Base-by-base conservation (phyloP, 2,888 invertebrate species). In the Limnephilus marmoratus region DNA sequence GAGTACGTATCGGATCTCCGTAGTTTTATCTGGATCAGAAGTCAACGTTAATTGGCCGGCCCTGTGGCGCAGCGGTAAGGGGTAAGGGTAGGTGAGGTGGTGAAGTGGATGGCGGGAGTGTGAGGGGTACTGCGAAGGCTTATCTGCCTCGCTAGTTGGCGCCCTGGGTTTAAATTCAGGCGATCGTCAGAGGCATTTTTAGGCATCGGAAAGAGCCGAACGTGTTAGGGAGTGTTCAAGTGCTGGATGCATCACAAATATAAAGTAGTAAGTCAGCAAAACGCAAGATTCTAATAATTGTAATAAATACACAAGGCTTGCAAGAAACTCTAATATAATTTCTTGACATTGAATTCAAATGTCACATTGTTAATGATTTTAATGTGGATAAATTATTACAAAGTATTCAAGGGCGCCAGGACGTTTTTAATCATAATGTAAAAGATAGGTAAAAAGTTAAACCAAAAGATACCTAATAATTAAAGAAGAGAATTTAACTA, bases 111-210 rank as follows among this genome's bases (percentile, higher is more conserved):
- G 68, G 68, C 7, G 68, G 24, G 68, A 24, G 24, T 24, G 68
- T 24, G 68, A 68, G 7, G 37, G 18, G 53, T 53, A 18, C 53
- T 18, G 53, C 53, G 18, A 15, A 18, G 53, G 68, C 68, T 68
- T 68, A 68, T 68, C 68, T 68, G 68, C 68, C 68, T 68, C 68
- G 68, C 68, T 68, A 68, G 68, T 68, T 68, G 68, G 68, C 68
- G 53, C 53, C 53, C 53, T 24, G 68, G n/a, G 68, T 68, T 68
- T n/a, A 68, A 68, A 68, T n/a, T 68, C 68, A 68, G 68, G 68
- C 24, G 68, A 68, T 68, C 7, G 24, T 68, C 68, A 68, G 68
- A 68, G 24, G 24, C 68, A 68, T 68, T n/a, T n/a, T n/a, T 68
- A 68, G 68, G 68, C 68, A 68, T n/a, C 68, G 68, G 68, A 68